Base-by-base conservation (phyloP, 2,888 invertebrate genomes). In the Neoitamus cyanurus region DNA sequence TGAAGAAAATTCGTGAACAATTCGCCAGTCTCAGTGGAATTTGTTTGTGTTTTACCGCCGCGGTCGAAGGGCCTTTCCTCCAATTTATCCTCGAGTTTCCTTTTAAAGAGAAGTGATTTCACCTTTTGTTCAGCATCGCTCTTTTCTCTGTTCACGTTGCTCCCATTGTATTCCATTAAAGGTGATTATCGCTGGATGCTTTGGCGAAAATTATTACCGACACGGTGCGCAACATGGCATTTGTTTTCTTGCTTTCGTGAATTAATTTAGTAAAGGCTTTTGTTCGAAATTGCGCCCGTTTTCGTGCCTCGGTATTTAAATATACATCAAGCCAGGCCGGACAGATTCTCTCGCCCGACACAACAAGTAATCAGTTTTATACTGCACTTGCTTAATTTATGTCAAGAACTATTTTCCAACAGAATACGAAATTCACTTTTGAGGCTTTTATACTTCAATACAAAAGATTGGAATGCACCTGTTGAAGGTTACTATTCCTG, bases 21-120 rank as follows among this genome's bases (percentile, higher is more conserved):
- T 73, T 73, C 20, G 34, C 73, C 36, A 9, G 73, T 34, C 34
- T 73, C 15, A 3, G 6, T 6, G 15, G 36, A 73, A 73, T 73
- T 36, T 73, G 36, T 72, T 72, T 6, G 15, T 28, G 6, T 72
- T 70, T n/a, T 72, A 72, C 5, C 30, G 20, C 34, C 20, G 58
- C 25, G 25, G 36, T 73, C 36, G 36, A 2, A 34, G 36, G 46
- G 3, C 11, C 6, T 25, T 58, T 25, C 20, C 15, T 58, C 20
- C 5, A 58, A 58, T 58, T 20, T n/a, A 37, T 42, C 25, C 68
- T 31, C 3, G 15, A 36, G 13, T 82, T 58, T 58, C 34, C 15
- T 80, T 80, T 46, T 80, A 28, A 48, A 46, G 31, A n/a, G 36
- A 68, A 69, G 3, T 1, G 20, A 13, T 84, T 72, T 68, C 83